phyloP scores from a whole-genome alignment of 2,888 invertebrate genomes.

The Chelonus formosanus region DNA sequence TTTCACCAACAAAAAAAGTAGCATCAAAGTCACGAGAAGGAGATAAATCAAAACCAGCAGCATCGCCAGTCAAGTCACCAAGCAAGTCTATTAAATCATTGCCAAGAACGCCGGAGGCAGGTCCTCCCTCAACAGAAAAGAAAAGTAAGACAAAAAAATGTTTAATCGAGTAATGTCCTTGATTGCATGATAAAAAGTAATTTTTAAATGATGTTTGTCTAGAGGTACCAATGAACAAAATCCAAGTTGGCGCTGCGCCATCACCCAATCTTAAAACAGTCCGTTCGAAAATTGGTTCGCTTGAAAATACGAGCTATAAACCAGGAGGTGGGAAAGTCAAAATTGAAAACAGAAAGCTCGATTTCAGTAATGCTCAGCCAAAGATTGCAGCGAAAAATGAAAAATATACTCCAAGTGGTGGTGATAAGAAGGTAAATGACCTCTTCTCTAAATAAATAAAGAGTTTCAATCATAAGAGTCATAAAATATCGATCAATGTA shows the following conservation, averaged over 20 bases:
- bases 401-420: constrained; percentile 84
- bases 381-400: constrained; percentile 94
- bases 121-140: constrained; percentile 70
- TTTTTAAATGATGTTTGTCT: constrained; percentile 45
- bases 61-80: constrained; percentile 68
- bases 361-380: constrained; percentile 83
- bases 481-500: too few relatives aligned
- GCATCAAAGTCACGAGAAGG: constrained; percentile 67
- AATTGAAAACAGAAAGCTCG: constrained; percentile 87
- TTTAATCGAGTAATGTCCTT: background rate
- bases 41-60: constrained; percentile 65
- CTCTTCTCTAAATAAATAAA: too few relatives aligned
- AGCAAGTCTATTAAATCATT: constrained; percentile 69
- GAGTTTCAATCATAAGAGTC: too few relatives aligned
- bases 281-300: constrained; percentile 91
- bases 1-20: constrained; percentile 76
- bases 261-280: constrained; percentile 92
- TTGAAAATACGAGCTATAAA: constrained; percentile 88
- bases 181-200: background rate
- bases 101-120: constrained; percentile 79
- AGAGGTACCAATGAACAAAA: constrained; percentile 92
- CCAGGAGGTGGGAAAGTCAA: constrained; percentile 89
- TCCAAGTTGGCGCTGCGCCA: constrained; percentile 90
- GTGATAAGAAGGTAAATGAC: constrained; percentile 83
- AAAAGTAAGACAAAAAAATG: constrained; percentile 71